Evolutionary conservation across 2,888 invertebrate genomes (phyloP), one percentile per base, ranked within the genome.

Genomic region (Argyresthia goedartella): DNA sequence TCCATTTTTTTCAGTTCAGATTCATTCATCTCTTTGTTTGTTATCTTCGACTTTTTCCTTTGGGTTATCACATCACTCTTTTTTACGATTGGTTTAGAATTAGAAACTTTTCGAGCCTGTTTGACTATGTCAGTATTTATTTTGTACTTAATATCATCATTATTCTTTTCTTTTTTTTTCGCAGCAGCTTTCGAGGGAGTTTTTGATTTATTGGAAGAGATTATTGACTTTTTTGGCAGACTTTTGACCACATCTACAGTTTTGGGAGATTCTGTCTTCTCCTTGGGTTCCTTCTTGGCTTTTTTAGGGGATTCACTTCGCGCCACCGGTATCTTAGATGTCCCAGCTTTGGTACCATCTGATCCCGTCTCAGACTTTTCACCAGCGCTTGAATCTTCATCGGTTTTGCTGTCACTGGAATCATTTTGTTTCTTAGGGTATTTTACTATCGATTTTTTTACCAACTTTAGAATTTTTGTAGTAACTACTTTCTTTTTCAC

Each of bases 61-160:
- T 67, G 67, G 55, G 57, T 70, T n/a, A 51, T 45, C 48, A 52
- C 15, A 60, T 56, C 71, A 13, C 64, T 62, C 62, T 75, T 81
- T 60, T 79, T 82, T 13, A 69, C 53, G 44, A 73, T 51, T 34
- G 64, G 68, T 68, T 80, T 73, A 53, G 65, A 70, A 67, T 84
- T 78, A 46, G 70, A 61, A 59, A 65, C 65, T 66, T 74, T 80
- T 2, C 66, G 46, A 52, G 59, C 54, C 56, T 76, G 81, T 63
- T 78, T 79, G 53, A 62, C 60, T 52, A 67, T 62, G 57, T 73
- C 77, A 64, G 74, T 66, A 69, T 78, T 81, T 57, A 76, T 69
- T 81, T 82, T 85, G 79, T 77, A 79, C 72, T 81, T 84, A 57
- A 70, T 54, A 64, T 80, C 71, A 63, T 73, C 64, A 55, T 53